Base-by-base conservation (phyloP, 2,888 invertebrate genomes). In the Melinopterus prodromus region DNA sequence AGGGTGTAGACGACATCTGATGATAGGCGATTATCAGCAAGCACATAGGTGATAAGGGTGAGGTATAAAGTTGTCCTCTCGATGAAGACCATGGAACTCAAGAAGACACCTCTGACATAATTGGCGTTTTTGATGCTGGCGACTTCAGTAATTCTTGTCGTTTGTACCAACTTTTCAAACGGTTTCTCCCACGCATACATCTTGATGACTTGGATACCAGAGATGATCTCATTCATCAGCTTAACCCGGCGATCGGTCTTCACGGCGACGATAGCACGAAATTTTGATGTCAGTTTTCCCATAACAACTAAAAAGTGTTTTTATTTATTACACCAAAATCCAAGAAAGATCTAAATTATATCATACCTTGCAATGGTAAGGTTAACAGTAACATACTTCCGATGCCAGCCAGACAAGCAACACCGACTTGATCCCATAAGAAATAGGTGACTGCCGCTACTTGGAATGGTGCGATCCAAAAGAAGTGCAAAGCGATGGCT, bases 381-480 rank as follows among this genome's bases (percentile, higher is more conserved):
- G 91, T 90, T 83, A 90, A 88, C n/a, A 91, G 26, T 0, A 89
- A 86, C 82, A 95, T 90, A 0, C 92, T 88, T 6, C 90, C 88
- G 71, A 94, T 90, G 14, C 95, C 94, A 74, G 92, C 91, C 12
- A 94, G 85, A 70, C 92, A 90, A 0, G 93, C 90, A 6, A 90
- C 85, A 9, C 91, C 91, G 2, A 92, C 90, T 80, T 88, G 89
- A 16, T 85, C 85, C 91, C 92, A 93, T 16, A 93, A 89, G 78
- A 94, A 90, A 79, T 89, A 91, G 0, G 92, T 89, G 9, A 93
- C 91, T 26, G 94, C 91, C 0, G 92, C 90, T 2, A 93, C 92
- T 86, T 95, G 94, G 16, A 96, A 90, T 0, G 96, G 96, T 89
- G 95, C 93, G 78, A 96, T 92, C 95, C 96, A 95, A 69, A 96